Evolutionary conservation across 2,797 vertebrate genomes (phyloP), one percentile per base, ranked within the genome.

Genomic region (Enteromius paludinosus): DNA sequence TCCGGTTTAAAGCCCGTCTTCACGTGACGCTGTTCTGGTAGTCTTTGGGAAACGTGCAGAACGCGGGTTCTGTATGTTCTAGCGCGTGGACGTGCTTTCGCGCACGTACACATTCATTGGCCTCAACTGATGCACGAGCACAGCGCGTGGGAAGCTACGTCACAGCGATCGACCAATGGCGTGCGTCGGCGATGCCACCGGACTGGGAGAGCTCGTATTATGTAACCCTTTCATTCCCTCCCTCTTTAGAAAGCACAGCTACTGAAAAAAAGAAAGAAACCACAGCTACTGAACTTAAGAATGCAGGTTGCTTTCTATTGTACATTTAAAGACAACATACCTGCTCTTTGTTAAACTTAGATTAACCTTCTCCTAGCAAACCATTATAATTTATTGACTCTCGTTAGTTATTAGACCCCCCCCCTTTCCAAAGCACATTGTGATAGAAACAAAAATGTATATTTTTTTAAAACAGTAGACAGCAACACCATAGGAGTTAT

Each of bases 81-180:
- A n/a, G 61, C 18, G 15, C 4, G 33, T 47, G 38, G 65, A 84
- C 78, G 87, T 90, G 89, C 54, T 62, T 1, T 47, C 2, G 15
- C 49, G 82, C 89, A 90, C 89, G 89, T 90, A 86, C 86, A 47
- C 82, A 30, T 66, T 69, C 23, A 71, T 76, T 52, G 69, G 73
- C 25, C 70, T 71, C 52, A 30, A 30, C n/a, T 25, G 43, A 6
- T 76, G 18, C 83, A 65, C 61, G 76, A 69, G 61, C 66, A 11
- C 49, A 54, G 81, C 61, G 82, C 71, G 80, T 77, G 76, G 77
- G 28, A 1, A 23, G 12, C 12, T 38, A 47, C 85, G 85, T 87
- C 85, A 87, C 52, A 5, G 11, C 20, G 11, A 35, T 5, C 25
- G 56, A 62, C 79, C 84, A 82, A 87, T 84, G 43, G 41, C 75